These are phyloP conservation scores for Ciconia maguari DNA, from an alignment of 2,113 vertebrate genomes.

Conservation along the genomic window DNA sequence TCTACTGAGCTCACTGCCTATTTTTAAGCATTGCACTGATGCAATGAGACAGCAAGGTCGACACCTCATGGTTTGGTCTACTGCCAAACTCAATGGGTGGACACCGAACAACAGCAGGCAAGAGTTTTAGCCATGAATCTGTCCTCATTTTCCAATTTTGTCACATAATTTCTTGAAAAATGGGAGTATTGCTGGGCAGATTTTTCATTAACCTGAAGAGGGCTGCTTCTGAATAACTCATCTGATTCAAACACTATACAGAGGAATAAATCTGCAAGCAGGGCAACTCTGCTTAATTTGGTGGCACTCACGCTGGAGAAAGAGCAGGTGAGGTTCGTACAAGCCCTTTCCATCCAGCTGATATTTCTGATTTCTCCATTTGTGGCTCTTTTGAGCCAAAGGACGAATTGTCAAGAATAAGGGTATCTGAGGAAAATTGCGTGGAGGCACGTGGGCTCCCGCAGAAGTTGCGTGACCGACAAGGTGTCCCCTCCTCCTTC, in stretches of 20 bases:
- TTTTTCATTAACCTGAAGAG: neutral
- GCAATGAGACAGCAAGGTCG: neutral
- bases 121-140: neutral
- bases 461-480: neutral
- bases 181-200: neutral
- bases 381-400: neutral
- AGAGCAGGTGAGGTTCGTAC: neutral
- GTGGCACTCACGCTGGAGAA: neutral
- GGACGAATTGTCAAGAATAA: neutral
- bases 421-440: neutral
- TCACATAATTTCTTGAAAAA: neutral
- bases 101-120: neutral
- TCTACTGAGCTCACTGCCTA: neutral
- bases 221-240: neutral
- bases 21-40: neutral
- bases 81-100: neutral
- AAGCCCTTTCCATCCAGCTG: neutral
- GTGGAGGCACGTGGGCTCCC: neutral
- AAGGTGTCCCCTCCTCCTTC: neutral
- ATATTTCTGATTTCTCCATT: neutral
- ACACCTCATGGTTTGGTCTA: neutral
- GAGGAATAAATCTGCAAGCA: neutral
- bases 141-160: neutral
- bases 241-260: neutral
- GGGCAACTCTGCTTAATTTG: neutral